Evolutionary conservation across 1,140 invertebrate species (phyloP).

Genomic region (Pogonomyrmex barbatus): DNA sequence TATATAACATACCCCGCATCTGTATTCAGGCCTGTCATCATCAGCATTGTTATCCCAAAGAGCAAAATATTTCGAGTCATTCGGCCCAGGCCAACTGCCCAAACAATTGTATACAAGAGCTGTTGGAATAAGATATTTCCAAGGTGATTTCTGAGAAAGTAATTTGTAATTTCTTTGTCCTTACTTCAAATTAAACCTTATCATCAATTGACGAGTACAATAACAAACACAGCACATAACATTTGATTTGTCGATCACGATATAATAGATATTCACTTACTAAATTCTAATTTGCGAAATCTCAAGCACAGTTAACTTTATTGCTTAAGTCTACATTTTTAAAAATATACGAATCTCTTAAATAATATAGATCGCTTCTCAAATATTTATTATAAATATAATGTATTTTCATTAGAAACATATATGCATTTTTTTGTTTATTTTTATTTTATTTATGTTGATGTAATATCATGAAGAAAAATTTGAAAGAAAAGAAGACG

Average conservation of each 20-base stretch:
- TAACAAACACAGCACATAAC: background rate
- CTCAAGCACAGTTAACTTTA: background rate
- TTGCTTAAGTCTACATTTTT: background rate
- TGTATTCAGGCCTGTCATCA: constrained; percentile 87
- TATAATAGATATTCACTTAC: background rate
- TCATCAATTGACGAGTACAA: background rate
- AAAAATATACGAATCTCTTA: background rate
- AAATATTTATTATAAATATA: background rate
- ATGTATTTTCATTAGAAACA: background rate
- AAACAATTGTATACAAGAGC: constrained; percentile 90
- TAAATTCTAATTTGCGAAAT: constrained; percentile 2
- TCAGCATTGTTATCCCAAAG: constrained; percentile 87
- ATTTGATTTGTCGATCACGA: background rate
- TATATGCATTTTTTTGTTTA: background rate
- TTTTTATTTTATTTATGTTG: background rate
- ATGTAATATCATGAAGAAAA: background rate
- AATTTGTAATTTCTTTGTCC: background rate
- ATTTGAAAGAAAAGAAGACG: background rate
- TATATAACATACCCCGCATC: constrained; percentile 89
- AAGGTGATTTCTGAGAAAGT: background rate
- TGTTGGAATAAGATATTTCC: constrained; percentile 73
- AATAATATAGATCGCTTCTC: background rate
- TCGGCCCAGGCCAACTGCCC: constrained; percentile 88
- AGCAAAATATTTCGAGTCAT: constrained; percentile 88
- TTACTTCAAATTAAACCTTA: background rate